Evolutionary conservation across 1,140 invertebrate genomes (phyloP).

Genomic region (Brachionus koreanus): DNA sequence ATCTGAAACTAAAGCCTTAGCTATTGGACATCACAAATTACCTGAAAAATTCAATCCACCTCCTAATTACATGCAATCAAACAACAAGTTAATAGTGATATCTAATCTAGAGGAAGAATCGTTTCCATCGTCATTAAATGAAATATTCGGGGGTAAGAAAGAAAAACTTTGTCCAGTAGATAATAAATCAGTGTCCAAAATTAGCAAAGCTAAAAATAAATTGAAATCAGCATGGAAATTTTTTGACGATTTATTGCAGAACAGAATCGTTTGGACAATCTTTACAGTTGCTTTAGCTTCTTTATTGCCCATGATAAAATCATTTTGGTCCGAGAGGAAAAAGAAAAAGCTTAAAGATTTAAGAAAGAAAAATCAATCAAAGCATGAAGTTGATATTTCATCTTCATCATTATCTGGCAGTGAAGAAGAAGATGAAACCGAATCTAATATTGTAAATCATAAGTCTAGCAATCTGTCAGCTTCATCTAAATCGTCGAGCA

Average conservation of each 20-base stretch:
- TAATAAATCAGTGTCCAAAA: not conserved
- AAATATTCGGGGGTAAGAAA: not conserved
- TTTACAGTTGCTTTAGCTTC: slow-evolving; percentile 7
- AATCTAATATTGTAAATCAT: not conserved
- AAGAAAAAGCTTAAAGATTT: not conserved
- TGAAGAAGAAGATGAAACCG: slow-evolving; percentile 25
- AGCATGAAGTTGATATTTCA: not conserved
- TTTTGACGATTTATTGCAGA: slow-evolving; percentile 27
- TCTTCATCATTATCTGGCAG: not conserved
- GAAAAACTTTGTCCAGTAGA: slow-evolving; percentile 5
- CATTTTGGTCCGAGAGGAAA: not conserved
- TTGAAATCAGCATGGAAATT: not conserved
- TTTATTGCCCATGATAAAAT: not conserved
- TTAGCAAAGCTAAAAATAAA: not conserved
- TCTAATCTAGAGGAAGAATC: slow-evolving; percentile 10
- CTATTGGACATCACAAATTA: slow-evolving; percentile 23
- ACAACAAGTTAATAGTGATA: slow-evolving; percentile 31
- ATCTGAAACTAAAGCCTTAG: slow-evolving; percentile 47
- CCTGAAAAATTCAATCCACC: slow-evolving; percentile 38
- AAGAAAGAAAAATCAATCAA: not conserved
- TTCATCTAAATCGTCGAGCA: not conserved
- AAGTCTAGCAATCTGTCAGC: not conserved
- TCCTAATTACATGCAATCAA: slow-evolving; percentile 31
- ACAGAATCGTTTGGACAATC: slow-evolving; percentile 24
- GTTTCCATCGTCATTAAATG: not conserved